Percentiles rank a stretch among this genome's conserved stretches.
These are phyloP conservation scores for Nothobranchius furzeri DNA, from an alignment of 2,113 vertebrate genomes.

Conservation along the genomic window DNA sequence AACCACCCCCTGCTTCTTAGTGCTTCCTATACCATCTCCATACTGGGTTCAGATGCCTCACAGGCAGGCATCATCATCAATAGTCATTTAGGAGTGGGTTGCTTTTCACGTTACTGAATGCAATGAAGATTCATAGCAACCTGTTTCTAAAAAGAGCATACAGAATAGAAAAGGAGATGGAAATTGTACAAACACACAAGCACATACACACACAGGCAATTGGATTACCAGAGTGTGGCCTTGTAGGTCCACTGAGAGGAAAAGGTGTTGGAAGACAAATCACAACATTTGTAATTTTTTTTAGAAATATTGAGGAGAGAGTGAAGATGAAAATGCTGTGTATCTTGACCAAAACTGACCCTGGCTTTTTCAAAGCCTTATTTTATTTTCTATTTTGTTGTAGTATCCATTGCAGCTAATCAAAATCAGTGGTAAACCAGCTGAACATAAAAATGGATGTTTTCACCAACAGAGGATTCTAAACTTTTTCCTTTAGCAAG, in stretches of 20 bases:
- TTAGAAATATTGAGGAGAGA: constrained; percentile 23
- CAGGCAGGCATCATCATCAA: constrained; percentile 76
- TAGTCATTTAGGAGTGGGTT: constrained; percentile 77
- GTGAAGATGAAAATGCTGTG: constrained; percentile 21
- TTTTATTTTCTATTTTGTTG: not conserved
- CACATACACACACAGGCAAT: constrained; percentile 45
- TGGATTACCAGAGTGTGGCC: constrained; percentile 66
- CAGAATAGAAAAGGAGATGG: constrained; percentile 42
- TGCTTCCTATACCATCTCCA: constrained; percentile 61
- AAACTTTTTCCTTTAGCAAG: not conserved
- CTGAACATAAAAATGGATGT: not conserved
- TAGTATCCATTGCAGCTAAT: not conserved
- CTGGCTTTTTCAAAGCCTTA: not conserved
- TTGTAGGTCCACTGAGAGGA: constrained; percentile 59
- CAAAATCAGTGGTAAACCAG: not conserved
- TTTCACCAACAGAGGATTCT: not conserved
- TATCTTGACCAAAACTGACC: not conserved
- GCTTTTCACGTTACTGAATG: constrained; percentile 74
- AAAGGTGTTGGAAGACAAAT: constrained; percentile 58
- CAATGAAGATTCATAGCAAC: constrained; percentile 83
- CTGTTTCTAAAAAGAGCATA: constrained; percentile 65
- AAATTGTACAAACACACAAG: constrained; percentile 41
- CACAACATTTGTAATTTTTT: constrained; percentile 51
- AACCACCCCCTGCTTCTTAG: constrained; percentile 25
- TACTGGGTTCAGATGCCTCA: constrained; percentile 70